Percentiles rank a stretch among this genome's conserved stretches.
Conservation (phyloP, 2,797 vertebrate species). For the Fistularia commersonii region DNA sequence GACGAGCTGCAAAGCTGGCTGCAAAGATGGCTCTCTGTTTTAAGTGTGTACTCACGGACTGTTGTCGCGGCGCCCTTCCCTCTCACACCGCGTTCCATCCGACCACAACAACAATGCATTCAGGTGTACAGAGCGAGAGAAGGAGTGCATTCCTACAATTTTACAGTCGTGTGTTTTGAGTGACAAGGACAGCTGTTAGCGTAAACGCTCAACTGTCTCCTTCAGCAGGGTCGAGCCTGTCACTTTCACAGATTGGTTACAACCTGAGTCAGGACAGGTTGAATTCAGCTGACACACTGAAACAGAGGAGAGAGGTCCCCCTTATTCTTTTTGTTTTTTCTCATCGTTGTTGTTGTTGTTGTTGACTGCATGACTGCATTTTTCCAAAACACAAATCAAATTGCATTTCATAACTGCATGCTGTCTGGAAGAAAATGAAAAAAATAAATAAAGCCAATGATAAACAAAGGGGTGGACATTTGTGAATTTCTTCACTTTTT, state of each 20-base stretch:
- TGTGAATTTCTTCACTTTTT: slow-evolving; percentile 18
- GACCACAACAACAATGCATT: no score
- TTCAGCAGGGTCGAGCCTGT: slow-evolving; percentile 50
- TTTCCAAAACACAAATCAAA: slow-evolving; percentile 7
- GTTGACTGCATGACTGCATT: slow-evolving; percentile 20
- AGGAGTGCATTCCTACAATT: no score
- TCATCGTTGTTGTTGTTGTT: no score
- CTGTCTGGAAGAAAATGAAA: slow-evolving; percentile 57
- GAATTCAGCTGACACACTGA: slow-evolving; percentile 28
- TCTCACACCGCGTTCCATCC: no score
- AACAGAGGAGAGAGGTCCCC: slow-evolving; percentile 7
- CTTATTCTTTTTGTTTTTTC: no score
- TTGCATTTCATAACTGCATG: slow-evolving; percentile 52
- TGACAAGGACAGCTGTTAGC: slow-evolving; percentile 67
- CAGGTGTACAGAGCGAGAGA: no score
- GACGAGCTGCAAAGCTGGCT: slow-evolving; percentile 4
- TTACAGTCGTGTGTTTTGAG: slow-evolving; percentile 50
- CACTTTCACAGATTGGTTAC: slow-evolving; percentile 59
- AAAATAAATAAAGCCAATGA: slow-evolving; percentile 60
- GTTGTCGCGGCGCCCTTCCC: slow-evolving; percentile 11
- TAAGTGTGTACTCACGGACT: slow-evolving; percentile 2
- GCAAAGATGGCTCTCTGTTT: slow-evolving; percentile 21
- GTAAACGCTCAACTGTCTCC: slow-evolving; percentile 54
- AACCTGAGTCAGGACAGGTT: slow-evolving; percentile 24
- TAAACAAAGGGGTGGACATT: slow-evolving; percentile 13